Percentiles rank a stretch among this genome's conserved stretches.
Conservation (phyloP, 2,888 invertebrate genomes). For the Stenolophus ochropezus region DNA sequence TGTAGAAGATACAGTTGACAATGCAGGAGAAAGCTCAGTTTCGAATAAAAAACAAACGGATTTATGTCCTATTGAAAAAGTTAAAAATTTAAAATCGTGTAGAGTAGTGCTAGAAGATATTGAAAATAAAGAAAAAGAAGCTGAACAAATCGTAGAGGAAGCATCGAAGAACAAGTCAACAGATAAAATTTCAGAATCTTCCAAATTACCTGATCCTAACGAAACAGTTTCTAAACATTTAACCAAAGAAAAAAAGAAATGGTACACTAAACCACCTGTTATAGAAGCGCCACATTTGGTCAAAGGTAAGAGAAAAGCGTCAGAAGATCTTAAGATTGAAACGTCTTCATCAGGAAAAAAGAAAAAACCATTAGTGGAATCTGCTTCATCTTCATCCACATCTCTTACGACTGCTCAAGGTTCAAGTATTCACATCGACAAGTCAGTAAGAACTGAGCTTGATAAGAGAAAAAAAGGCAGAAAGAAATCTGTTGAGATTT, state of each 20-base stretch:
- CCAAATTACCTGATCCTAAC: neutral
- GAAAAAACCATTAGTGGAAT: constrained; percentile 41
- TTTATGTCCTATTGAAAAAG: too few relatives aligned
- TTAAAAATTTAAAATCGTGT: too few relatives aligned
- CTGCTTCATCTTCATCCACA: constrained; percentile 32
- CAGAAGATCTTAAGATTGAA: constrained; percentile 44
- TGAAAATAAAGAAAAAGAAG: constrained; percentile 61
- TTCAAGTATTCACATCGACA: neutral
- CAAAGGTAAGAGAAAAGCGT: constrained; percentile 60
- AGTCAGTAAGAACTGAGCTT: constrained; percentile 35
- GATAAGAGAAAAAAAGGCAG: constrained; percentile 31
- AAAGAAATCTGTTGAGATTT: constrained; percentile 58
- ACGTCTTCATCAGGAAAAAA: constrained; percentile 51
- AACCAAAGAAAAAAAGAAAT: constrained; percentile 37
- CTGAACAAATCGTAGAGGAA: neutral
- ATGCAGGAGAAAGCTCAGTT: too few relatives aligned
- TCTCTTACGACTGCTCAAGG: neutral
- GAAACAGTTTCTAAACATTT: neutral
- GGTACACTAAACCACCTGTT: constrained; percentile 64
- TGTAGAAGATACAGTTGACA: too few relatives aligned
- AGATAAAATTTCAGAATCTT: neutral
- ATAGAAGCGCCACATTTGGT: constrained; percentile 64
- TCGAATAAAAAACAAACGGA: too few relatives aligned
- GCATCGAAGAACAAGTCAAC: neutral
- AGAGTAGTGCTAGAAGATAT: too few relatives aligned